phyloP scores from a whole-genome alignment of 1,140 invertebrate genomes.

The Drosophila arizonae region DNA sequence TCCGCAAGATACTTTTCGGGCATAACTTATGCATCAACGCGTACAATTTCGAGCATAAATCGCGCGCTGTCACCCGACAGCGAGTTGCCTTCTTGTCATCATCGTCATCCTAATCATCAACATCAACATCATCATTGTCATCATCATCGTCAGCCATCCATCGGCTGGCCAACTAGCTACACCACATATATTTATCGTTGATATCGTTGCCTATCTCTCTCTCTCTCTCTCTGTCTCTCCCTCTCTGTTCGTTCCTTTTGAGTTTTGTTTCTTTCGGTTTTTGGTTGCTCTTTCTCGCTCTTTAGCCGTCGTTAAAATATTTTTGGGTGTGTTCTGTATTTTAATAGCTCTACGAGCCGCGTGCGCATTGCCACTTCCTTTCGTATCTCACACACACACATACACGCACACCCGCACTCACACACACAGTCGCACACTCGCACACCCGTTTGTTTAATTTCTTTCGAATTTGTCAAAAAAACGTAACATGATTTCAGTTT shows the following conservation, averaged over 20 bases:
- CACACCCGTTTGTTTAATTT: slow-evolving; percentile 64
- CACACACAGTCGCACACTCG: slow-evolving; percentile 9
- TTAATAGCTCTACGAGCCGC: slow-evolving; percentile 71
- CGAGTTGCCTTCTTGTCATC: slow-evolving; percentile 67
- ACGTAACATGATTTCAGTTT: slow-evolving; percentile 78
- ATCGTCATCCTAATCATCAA: slow-evolving; percentile 19
- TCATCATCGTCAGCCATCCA: slow-evolving; percentile 5
- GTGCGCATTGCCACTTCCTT: slow-evolving; percentile 74
- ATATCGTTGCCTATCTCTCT: slow-evolving; percentile 7
- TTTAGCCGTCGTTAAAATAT: slow-evolving; percentile 73
- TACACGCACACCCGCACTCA: slow-evolving; percentile 15
- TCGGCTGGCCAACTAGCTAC: slow-evolving; percentile 30
- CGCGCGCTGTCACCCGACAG: slow-evolving; percentile 65
- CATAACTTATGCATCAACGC: slow-evolving; percentile 78
- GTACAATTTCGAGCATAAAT: slow-evolving; percentile 77
- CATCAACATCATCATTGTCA: slow-evolving; percentile 9
- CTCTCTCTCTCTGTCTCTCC: slow-evolving; percentile 9
- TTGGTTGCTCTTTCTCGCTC: slow-evolving; percentile 45
- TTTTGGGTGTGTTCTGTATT: slow-evolving; percentile 81
- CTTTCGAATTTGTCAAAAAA: slow-evolving; percentile 78
- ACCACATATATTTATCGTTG: slow-evolving; percentile 12
- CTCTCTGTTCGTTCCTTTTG: neutral
- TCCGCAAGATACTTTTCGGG: slow-evolving; percentile 53
- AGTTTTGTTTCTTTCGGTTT: slow-evolving; percentile 26
- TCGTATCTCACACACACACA: slow-evolving; percentile 50